Conservation (phyloP, 35 echinoderm and acorn worm genomes). For the Chiridota heheva region DNA sequence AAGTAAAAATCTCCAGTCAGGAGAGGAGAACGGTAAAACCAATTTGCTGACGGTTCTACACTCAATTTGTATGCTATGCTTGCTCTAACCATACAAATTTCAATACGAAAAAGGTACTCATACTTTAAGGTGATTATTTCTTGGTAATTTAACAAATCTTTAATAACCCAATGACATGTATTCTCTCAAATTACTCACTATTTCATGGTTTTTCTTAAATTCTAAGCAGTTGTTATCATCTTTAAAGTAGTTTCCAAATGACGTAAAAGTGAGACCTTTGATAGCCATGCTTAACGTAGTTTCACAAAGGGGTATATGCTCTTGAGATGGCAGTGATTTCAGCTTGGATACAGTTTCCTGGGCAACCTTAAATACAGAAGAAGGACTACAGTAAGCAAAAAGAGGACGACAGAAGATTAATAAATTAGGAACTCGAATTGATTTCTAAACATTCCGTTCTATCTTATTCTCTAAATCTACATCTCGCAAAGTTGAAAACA, state of each 20-base stretch:
- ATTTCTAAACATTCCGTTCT: no score
- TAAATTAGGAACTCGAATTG: no score
- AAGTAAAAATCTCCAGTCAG: no score
- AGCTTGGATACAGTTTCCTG: constrained; percentile 63
- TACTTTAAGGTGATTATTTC: neutral
- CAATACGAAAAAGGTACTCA: neutral
- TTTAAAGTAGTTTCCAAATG: constrained; percentile 82
- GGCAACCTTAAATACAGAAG: constrained; percentile 42
- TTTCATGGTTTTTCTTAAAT: constrained; percentile 62
- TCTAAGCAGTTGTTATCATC: constrained; percentile 42
- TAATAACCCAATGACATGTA: neutral
- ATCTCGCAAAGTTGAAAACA: no score
- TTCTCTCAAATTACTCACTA: constrained; percentile 66
- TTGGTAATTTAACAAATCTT: neutral
- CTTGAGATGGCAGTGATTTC: constrained; percentile 33
- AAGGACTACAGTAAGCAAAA: no score
- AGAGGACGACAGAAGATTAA: no score
- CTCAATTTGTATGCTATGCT: no score
- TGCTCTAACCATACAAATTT: no score
- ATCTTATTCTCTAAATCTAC: no score
- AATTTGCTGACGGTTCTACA: no score
- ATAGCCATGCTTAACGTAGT: constrained; percentile 45
- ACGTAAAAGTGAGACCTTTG: constrained; percentile 65
- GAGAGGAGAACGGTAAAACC: no score
- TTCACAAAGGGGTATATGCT: constrained; percentile 66